These are phyloP conservation scores for Temnothorax curvispinosus DNA, from an alignment of 1,140 invertebrate genomes.

Conservation along the genomic window DNA sequence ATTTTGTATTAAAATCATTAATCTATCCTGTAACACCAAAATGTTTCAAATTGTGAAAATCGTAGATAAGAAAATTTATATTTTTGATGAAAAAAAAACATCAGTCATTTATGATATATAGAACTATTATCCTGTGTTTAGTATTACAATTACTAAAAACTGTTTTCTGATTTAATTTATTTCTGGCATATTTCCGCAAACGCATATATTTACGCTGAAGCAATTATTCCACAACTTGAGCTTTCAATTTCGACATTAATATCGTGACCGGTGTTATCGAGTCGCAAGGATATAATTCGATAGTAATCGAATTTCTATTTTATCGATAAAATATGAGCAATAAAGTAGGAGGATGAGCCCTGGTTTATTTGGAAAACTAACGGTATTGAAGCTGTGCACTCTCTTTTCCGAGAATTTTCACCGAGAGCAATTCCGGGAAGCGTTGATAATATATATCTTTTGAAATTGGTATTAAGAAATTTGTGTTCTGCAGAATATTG, in stretches of 20 bases:
- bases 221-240: background rate
- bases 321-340: conserved; percentile 20
- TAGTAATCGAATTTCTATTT: conserved; percentile 63
- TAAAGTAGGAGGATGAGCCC: background rate
- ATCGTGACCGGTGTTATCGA: conserved; percentile 20
- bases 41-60: background rate
- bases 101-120: background rate
- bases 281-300: background rate
- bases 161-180: conserved; percentile 13
- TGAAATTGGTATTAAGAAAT: background rate
- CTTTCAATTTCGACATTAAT: conserved; percentile 38
- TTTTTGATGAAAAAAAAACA: background rate
- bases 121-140: background rate
- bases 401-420: background rate
- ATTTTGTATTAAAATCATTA: background rate
- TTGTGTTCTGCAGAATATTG: background rate
- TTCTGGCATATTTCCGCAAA: background rate
- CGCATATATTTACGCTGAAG: background rate
- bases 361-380: conserved; percentile 10
- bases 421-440: background rate
- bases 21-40: background rate
- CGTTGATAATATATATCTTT: no score
- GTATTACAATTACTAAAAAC: background rate
- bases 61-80: background rate
- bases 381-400: background rate